These are phyloP conservation scores for Hydrotaea cyrtoneurina DNA, from an alignment of 2,888 invertebrate genomes.

Conservation along the genomic window DNA sequence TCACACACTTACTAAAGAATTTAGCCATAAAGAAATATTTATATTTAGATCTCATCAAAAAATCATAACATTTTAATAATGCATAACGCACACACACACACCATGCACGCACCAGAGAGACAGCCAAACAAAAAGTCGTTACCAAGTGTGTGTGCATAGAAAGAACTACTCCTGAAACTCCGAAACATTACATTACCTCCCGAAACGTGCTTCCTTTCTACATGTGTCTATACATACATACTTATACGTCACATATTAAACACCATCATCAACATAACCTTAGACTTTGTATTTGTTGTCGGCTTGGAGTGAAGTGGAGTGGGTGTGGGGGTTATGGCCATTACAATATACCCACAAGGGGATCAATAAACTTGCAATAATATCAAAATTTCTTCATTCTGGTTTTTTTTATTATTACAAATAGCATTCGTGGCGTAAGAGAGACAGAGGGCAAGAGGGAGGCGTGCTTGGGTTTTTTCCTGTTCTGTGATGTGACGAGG, in stretches of 20 bases:
- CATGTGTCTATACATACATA: not conserved
- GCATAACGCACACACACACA: constrained; percentile 35
- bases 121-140: not conserved
- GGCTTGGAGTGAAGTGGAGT: not conserved
- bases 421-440: constrained; percentile 41
- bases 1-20: constrained; percentile 24
- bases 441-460: too few species aligned
- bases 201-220: not conserved
- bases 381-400: constrained; percentile 57
- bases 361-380: constrained; percentile 66
- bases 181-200: not conserved
- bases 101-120: not conserved
- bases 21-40: constrained; percentile 51
- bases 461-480: constrained; percentile 39
- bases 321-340: constrained; percentile 20
- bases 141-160: constrained; percentile 11
- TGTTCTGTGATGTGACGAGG: constrained; percentile 3
- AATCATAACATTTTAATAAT: constrained; percentile 62
- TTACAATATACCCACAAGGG: constrained; percentile 53
- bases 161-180: constrained; percentile 3
- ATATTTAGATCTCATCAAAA: constrained; percentile 57
- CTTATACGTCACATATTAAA: constrained; percentile 43
- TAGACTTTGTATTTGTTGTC: not conserved
- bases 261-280: constrained; percentile 15
- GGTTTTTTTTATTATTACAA: constrained; percentile 31